phyloP scores from a whole-genome alignment of 2,888 invertebrate genomes.

The Pterobdella sp. region DNA sequence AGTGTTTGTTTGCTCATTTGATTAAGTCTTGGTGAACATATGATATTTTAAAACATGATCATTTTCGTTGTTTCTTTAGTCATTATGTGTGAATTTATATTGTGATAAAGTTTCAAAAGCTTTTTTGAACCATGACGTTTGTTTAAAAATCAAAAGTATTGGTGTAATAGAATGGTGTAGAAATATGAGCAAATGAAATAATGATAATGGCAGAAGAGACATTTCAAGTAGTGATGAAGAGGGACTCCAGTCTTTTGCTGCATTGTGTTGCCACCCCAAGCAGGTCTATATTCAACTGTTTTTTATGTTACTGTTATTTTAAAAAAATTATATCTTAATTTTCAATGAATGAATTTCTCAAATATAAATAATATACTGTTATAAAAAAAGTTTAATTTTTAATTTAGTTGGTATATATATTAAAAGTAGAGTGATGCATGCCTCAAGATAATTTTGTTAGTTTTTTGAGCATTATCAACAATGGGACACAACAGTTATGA shows the following conservation, averaged over 20 bases:
- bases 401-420: neutral
- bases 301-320: neutral
- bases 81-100: too few relatives aligned
- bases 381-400: neutral
- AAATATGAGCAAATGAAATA: neutral
- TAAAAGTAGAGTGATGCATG: neutral
- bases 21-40: too few relatives aligned
- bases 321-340: neutral
- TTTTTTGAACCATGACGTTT: too few relatives aligned
- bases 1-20: too few relatives aligned
- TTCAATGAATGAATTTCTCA: too few relatives aligned
- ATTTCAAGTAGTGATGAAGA: constrained; percentile 74
- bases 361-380: too few relatives aligned
- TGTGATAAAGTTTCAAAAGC: too few relatives aligned
- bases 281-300: constrained; percentile 44
- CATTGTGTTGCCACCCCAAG: constrained; percentile 96
- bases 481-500: too few relatives aligned
- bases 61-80: too few relatives aligned
- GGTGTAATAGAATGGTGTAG: neutral
- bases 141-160: neutral
- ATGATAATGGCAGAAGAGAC: constrained; percentile 53
- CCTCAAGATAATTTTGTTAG: neutral
- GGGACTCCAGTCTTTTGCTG: constrained; percentile 72
- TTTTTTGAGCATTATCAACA: too few relatives aligned
- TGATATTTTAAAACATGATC: too few relatives aligned